These are phyloP conservation scores for Philypnodon macrostomus DNA, from an alignment of 2,797 vertebrate species.

Conservation along the genomic window DNA sequence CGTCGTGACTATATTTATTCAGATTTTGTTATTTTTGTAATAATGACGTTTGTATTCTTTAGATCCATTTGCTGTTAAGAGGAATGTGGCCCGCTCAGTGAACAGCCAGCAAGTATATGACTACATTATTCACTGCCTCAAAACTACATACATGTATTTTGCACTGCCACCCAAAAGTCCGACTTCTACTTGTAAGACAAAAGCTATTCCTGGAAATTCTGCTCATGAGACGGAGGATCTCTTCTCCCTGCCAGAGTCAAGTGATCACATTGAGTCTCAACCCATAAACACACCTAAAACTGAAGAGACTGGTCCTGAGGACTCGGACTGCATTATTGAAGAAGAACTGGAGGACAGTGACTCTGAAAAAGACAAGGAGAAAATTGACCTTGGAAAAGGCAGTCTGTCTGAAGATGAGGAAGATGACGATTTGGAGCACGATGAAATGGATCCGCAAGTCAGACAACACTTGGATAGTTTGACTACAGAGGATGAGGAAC, in stretches of 20 bases:
- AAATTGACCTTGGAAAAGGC: conserved; percentile 64
- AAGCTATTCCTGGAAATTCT: conserved; percentile 5
- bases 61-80: conserved; percentile 92
- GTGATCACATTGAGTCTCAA: conserved; percentile 39
- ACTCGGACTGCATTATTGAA: conserved; percentile 80
- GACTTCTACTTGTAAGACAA: conserved; percentile 43
- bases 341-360: conserved; percentile 74
- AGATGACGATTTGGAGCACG: conserved; percentile 61
- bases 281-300: conserved; percentile 9
- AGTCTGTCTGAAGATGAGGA: conserved; percentile 71
- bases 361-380: conserved; percentile 74
- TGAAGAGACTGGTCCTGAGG: conserved; percentile 60
- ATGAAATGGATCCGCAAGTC: conserved; percentile 45
- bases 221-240: conserved; percentile 27
- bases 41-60: conserved; percentile 19
- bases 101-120: conserved; percentile 91
- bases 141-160: conserved; percentile 93
- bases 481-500: conserved; percentile 76
- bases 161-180: conserved; percentile 79
- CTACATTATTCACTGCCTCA: conserved; percentile 91
- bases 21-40: neutral
- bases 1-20: no score
- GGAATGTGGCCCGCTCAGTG: conserved; percentile 90
- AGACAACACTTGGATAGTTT: conserved; percentile 60
- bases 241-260: conserved; percentile 34